Conservation (phyloP, 1,140 invertebrate species). For the Anthonomus grandis region DNA sequence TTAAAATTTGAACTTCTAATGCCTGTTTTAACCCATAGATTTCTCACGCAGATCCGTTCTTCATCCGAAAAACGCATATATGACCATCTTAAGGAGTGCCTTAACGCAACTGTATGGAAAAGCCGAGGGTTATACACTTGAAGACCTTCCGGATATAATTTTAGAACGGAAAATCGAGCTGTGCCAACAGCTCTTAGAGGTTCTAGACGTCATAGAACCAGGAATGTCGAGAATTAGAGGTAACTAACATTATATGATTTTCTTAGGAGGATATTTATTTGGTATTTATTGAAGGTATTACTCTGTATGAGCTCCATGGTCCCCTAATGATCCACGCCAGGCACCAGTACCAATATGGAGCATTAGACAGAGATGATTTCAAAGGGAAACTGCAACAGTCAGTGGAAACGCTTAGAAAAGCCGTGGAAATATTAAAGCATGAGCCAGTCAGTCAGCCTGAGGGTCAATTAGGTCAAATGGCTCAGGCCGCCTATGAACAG, state of each 20-base stretch:
- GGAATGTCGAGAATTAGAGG: conserved; percentile 72
- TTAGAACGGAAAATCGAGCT: conserved; percentile 72
- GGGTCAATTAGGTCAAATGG: conserved; percentile 63
- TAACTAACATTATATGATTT: too few relatives aligned
- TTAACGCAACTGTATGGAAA: conserved; percentile 74
- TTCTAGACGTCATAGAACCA: conserved; percentile 71
- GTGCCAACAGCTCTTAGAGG: conserved; percentile 63
- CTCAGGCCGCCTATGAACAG: conserved; percentile 59
- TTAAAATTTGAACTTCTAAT: not conserved
- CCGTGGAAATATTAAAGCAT: conserved; percentile 60
- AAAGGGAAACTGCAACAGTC: conserved; percentile 64
- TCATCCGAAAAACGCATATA: conserved; percentile 69
- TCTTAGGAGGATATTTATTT: conserved; percentile 4
- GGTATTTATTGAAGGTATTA: conserved; percentile 55
- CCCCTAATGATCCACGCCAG: conserved; percentile 68
- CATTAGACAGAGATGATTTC: conserved; percentile 59
- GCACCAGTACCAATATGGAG: conserved; percentile 57
- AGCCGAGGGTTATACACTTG: conserved; percentile 64
- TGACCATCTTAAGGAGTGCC: conserved; percentile 61
- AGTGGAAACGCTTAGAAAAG: conserved; percentile 56
- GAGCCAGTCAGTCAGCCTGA: conserved; percentile 68
- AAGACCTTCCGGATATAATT: conserved; percentile 67
- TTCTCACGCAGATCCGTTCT: conserved; percentile 57
- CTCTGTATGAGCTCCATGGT: conserved; percentile 74
- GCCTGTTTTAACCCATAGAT: not conserved